These are phyloP conservation scores for Marisa cornuarietis DNA, from an alignment of 1,140 invertebrate genomes.

Conservation along the genomic window DNA sequence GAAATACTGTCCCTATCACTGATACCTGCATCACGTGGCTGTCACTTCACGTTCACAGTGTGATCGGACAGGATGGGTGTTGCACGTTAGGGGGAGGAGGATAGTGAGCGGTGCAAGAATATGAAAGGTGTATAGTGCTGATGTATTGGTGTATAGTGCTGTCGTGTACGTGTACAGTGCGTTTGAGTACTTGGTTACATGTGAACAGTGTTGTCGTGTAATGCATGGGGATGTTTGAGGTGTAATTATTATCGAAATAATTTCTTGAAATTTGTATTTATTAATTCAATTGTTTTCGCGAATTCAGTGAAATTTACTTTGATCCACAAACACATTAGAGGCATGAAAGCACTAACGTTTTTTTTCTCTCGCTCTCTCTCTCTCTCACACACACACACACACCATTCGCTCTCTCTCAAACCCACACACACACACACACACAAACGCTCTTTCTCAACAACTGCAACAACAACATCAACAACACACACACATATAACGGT, in stretches of 20 bases:
- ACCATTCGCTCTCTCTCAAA: neutral
- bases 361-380: neutral
- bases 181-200: neutral
- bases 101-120: neutral
- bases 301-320: neutral
- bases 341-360: neutral
- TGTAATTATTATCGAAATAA: neutral
- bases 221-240: neutral
- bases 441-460: neutral
- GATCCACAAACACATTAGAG: neutral
- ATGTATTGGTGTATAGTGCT: neutral
- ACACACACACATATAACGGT: too few species aligned
- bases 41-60: neutral
- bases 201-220: neutral
- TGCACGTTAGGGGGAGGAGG: neutral
- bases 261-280: neutral
- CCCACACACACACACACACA: neutral
- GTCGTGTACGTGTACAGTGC: neutral
- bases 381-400: neutral
- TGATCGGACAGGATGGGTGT: neutral
- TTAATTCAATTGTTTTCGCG: neutral
- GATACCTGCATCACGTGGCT: neutral
- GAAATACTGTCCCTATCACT: too few species aligned
- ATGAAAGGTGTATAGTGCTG: neutral
- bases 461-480: too few species aligned